Evolutionary conservation across 2,888 invertebrate species (phyloP), one percentile per base, ranked within the genome.

Genomic region (Muscina levida): DNA sequence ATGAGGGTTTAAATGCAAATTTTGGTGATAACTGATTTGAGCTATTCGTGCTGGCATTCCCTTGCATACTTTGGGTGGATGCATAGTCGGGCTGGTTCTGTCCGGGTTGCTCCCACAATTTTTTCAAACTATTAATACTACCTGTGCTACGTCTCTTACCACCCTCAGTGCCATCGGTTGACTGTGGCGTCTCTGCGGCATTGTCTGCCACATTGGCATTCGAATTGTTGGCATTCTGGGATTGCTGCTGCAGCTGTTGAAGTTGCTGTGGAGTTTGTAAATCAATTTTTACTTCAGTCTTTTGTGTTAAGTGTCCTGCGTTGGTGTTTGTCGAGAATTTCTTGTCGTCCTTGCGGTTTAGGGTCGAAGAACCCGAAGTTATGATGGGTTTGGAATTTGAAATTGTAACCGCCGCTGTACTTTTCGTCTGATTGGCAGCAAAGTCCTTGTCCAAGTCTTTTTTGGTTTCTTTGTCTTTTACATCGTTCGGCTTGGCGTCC

Each of bases 81-180:
- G 82, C 82, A 76, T 82, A 82, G 65, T 81, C 81, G 46, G 73
- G 46, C 77, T 83, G 82, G 79, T 77, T 72, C 59, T 82, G 82
- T 26, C 95, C 95, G 88, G 95, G 95, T 83, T 94, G 95, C 91
- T 97, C 97, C 97, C 97, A 97, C 82, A 97, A 91, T 90, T 96
- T 96, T 90, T 97, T 97, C 86, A 97, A 92, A 90, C 96, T 97
- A 89, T 95, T 97, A 87, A 97, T 97, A 91, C 97, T 97, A 82
- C 97, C 97, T 65, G 97, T 97, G 90, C 97, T 97, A 84, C 96
- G 95, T 13, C 97, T 93, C 89, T 97, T 97, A 88, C 96, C 96
- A 15, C 93, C 93, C 67, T 95, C 95, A 59, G 79, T 53, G 46
- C 74, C 31, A 19, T 73, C 78, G 72, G 48, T 56, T 72, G 68